Base-by-base conservation (phyloP, 2,797 vertebrate genomes). In the Echiichthys vipera region DNA sequence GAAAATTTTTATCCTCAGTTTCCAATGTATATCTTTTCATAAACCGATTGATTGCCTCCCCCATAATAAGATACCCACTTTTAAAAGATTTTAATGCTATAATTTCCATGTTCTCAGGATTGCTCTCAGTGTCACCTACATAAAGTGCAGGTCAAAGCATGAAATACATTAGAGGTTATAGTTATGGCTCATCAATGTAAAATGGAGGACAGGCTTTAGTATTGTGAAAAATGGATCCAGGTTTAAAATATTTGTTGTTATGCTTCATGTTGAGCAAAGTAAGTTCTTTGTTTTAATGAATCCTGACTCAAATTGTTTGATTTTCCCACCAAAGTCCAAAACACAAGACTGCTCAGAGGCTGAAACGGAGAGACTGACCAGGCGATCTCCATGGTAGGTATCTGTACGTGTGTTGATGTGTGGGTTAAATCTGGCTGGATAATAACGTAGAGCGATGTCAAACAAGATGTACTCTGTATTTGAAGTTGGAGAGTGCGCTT, bases 321-420 rank as follows among this genome's bases (percentile, higher is more conserved):
- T 36, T 77, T 76, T 68, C n/a, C 30, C 65, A 22, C 15, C 63
- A 54, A 88, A 95, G 94, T 40, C 83, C 49, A 95, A 94, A 78
- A 32, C 89, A 39, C 89, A 81, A 0, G 95, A 97, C 34, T 51
- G 74, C 0, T 72, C 91, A 0, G 96, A 96, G 57, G 74, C 83
- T 0, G 96, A 93, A 24, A 79, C 64, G 0, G 97, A 98, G 54
- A 92, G 92, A 71, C 90, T 96, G 77, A 93, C 91, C 65, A 92
- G 95, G 53, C 91, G 96, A 77, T 93, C 95, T 65, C 96, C 96
- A 0, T 98, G 97, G 98, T 98, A 93, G 65, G 94, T 87, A 15
- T 62, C 29, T 55, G 2, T 3, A 3, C 45, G 18, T 25, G 17
- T 45, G 14, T 46, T 11, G 4, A 14, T 56, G 27, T 24, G n/a